phyloP scores from a whole-genome alignment of 2,888 invertebrate genomes.

The Hetaerina titia region DNA sequence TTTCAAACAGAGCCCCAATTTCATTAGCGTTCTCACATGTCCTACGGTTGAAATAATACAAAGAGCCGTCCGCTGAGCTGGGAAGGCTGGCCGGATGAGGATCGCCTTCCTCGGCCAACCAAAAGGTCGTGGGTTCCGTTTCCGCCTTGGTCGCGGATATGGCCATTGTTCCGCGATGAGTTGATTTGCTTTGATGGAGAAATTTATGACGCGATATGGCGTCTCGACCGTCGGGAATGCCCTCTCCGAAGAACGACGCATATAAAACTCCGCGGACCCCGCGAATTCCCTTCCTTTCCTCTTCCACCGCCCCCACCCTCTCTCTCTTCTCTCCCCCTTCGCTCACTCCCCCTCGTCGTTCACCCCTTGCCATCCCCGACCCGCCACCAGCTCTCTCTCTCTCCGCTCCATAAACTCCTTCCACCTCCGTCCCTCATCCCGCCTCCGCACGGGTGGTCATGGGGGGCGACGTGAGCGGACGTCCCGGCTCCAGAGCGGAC shows the following conservation, averaged over 20 bases:
- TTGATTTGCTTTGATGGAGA: slow-evolving; percentile 25
- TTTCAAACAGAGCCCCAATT: not conserved
- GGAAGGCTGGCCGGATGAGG: not conserved
- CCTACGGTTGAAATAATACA: not conserved
- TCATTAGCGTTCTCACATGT: not conserved
- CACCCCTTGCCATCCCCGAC: no score
- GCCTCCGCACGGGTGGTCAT: not conserved
- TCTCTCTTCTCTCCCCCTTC: not conserved
- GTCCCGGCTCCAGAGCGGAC: not conserved
- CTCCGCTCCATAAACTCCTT: not conserved
- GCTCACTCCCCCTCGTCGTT: no score
- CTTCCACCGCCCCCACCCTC: no score
- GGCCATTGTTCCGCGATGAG: not conserved
- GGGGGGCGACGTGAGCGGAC: not conserved
- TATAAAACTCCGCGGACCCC: not conserved
- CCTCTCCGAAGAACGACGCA: not conserved
- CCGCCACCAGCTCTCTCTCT: no score
- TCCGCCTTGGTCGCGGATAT: not conserved
- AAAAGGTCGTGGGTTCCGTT: not conserved
- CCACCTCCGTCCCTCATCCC: no score
- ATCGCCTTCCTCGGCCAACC: not conserved
- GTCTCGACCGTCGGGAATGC: not conserved
- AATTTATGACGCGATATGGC: not conserved
- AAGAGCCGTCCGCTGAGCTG: not conserved
- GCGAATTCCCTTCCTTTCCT: not conserved